phyloP scores from a whole-genome alignment of 2,113 vertebrate genomes.

The Coregonus clupeaformis region DNA sequence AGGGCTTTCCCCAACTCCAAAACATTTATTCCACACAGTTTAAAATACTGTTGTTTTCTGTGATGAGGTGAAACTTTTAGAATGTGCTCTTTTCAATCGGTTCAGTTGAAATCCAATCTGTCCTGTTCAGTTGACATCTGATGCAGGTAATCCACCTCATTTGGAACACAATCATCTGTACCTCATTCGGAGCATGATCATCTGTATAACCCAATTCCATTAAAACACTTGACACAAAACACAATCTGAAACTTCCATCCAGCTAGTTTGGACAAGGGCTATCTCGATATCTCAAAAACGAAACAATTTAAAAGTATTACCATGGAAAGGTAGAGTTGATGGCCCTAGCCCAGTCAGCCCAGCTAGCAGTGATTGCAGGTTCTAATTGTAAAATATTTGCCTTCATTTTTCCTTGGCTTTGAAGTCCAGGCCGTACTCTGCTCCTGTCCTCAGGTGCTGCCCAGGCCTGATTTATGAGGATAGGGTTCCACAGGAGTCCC shows the following conservation, averaged over 20 bases:
- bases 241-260: too few species aligned
- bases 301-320: neutral
- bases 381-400: constrained; percentile 70
- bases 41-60: neutral
- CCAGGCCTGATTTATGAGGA: constrained; percentile 69
- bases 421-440: constrained; percentile 55
- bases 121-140: too few species aligned
- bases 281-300: too few species aligned
- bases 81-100: neutral
- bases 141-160: neutral
- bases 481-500: constrained; percentile 56
- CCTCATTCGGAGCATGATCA: too few species aligned
- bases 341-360: neutral
- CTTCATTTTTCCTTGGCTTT: constrained; percentile 51
- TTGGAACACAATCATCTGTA: neutral
- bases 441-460: constrained; percentile 70
- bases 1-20: neutral
- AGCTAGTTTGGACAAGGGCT: too few species aligned
- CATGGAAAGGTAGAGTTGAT: constrained; percentile 29
- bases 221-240: too few species aligned
- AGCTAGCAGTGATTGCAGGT: constrained; percentile 53
- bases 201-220: too few species aligned
- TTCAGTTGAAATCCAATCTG: constrained; percentile 5
- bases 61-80: neutral
- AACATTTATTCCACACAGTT: neutral